Evolutionary conservation across 2,797 vertebrate species (phyloP), one percentile per base, ranked within the genome.

Genomic region (Tamandua tetradactyla): DNA sequence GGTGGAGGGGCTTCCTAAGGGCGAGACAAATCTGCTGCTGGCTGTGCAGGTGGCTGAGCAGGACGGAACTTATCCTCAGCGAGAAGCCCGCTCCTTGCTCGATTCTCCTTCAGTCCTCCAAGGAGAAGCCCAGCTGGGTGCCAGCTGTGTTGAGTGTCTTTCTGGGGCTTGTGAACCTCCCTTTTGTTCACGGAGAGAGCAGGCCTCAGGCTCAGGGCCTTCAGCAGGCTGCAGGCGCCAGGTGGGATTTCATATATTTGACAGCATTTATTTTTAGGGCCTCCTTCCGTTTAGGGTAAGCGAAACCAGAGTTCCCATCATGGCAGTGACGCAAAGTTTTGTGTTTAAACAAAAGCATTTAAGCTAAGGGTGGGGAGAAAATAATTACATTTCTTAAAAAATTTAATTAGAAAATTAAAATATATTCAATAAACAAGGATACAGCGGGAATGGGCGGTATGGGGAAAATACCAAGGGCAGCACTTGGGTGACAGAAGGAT

Each of bases 271-370:
- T 87, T 78, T 87, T 47, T 87, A 49, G 2, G 61, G 68, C 83
- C 78, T 75, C 20, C 87, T 91, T 91, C 93, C 83, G 25, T 76
- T 83, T 81, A 85, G 5, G 8, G 68, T 52, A 64, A 87, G 90
- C 37, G 69, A 89, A 93, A 93, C 37, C 49, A 76, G 87, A 74
- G 74, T 94, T 93, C 82, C 68, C 78, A 42, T 69, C 44, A 81
- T 32, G 52, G 64, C 89, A 35, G 32, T 6, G 75, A 64, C 30
- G 76, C 10, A 57, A 30, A 79, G 35, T 47, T 93, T 93, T 30
- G 0, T 64, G 87, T 95, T 94, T 71, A 82, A 91, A 93, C 72
- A 84, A 87, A 97, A 79, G 35, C 75, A 23, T 74, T 76, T 47
- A 87, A 78, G 40, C 27, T 64, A 64, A 32, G 32, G 15, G 5